Base-by-base conservation (phyloP, 2,797 vertebrate species). In the Xiphophorus birchmanni region DNA sequence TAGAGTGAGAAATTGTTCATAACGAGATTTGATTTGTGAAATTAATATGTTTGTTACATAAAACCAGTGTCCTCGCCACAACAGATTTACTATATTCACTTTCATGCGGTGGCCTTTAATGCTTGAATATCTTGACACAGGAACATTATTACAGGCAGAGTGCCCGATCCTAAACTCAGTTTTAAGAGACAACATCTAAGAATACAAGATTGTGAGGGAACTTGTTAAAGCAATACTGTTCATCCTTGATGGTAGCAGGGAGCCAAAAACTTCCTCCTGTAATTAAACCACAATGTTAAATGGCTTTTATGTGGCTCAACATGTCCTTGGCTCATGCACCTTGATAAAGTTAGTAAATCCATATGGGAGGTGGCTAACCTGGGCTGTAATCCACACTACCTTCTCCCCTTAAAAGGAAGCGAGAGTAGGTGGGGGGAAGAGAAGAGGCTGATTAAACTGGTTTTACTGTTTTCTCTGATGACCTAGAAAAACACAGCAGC, bases 401-500 rank as follows among this genome's bases (percentile, higher is more conserved):
- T 88, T 76, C 44, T 77, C 83, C 86, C 90, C 84, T 75, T 86
- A 88, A 77, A 85, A 82, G 86, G 75, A 85, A 92, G 67, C 72
- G 75, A 89, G 90, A 13, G 74, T 78, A 79, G 72, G 48, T n/a
- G 47, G 79, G 78, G 80, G 82, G 85, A 82, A 81, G 83, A 83
- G 88, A 89, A 86, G 87, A 84, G 29, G 90, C 91, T 94, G 92
- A 95, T 94, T 94, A 92, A 81, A 87, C 92, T 88, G 90, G 87
- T 94, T 94, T 94, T 92, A 90, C 91, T 90, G 90, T 90, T 92
- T 32, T 82, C 85, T 88, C 88, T 86, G 89, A 82, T 76, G 86
- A 94, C 93, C 92, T 91, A 90, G 92, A 93, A 94, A 94, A 92
- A 91, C 93, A 94, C 88, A 91, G 89, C 88, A 88, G 91, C 90